Evolutionary conservation across 2,888 invertebrate species (phyloP), one percentile per base, ranked within the genome.

Genomic region (Neoaliturus tenellus): DNA sequence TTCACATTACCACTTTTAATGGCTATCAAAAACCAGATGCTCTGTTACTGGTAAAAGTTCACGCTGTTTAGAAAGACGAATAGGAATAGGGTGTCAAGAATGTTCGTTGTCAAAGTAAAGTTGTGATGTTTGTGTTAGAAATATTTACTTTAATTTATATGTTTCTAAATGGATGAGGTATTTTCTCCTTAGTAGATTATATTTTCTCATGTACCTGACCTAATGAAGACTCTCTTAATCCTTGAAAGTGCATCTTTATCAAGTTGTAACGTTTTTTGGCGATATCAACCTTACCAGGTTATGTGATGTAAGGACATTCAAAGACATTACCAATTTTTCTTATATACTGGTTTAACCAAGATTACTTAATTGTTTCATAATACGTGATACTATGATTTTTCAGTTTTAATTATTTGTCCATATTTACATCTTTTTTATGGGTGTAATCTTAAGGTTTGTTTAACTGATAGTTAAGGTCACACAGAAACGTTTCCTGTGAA

Each of bases 31-130:
- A 41, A 10, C 41, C 41, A 41, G 41, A 41, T 51, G 51, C 51
- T 17, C 4, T 4, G 4, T 12, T 51, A 51, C 51, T 51, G 51
- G 51, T 51, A 51, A 51, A 51, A 51, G 51, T 51, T 51, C 12
- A 51, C 51, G 39, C 39, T 12, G 51, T 51, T 6, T 6, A 14
- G 6, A 41, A 10, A 41, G 14, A 10, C 8, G 41, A 14, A 14
- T 6, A n/a, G n/a, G 51, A n/a, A n/a, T 10, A 51, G 28, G 62
- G 14, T 62, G 62, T 62, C 62, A 62, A 31, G 62, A 62, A 62
- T 62, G 62, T 62, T 62, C 31, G 62, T 62, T 62, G 62, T 62
- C 62, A 31, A 28, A 62, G n/a, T n/a, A n/a, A n/a, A 62, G 62
- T 62, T 62, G 62, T 62, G 1, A 62, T 17, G 28, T 5, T 62